A percentile compares a stretch with the other conserved stretches of the same genome.
phyloP scores from a whole-genome alignment of 2,888 invertebrate genomes.

The Dascillus cervinus region DNA sequence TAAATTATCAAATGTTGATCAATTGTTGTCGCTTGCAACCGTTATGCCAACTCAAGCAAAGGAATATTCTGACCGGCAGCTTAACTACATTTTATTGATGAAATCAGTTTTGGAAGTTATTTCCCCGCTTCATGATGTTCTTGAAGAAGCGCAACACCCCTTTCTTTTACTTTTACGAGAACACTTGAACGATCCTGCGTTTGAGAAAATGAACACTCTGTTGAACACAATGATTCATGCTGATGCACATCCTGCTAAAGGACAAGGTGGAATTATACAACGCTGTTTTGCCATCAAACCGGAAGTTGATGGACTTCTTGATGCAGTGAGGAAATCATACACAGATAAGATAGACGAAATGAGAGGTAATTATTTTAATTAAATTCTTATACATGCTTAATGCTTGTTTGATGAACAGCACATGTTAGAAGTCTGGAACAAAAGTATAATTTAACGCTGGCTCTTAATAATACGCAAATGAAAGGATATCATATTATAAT shows the following conservation, averaged over 20 bases:
- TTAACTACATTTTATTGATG: slow-evolving; percentile 68
- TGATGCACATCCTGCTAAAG: slow-evolving; percentile 49
- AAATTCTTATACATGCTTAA: slow-evolving; percentile 30
- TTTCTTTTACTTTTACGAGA: slow-evolving; percentile 27
- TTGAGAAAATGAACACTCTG: slow-evolving; percentile 25
- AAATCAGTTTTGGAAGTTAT: slow-evolving; percentile 71
- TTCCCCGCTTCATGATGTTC: slow-evolving; percentile 51
- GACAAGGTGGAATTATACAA: slow-evolving; percentile 50
- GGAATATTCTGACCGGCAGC: slow-evolving; percentile 60
- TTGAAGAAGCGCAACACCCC: slow-evolving; percentile 24
- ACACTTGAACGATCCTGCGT: slow-evolving; percentile 24
- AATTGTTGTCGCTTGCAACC: slow-evolving; percentile 57
- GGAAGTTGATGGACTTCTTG: slow-evolving; percentile 69
- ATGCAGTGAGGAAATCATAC: slow-evolving; percentile 76
- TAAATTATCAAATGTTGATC: slow-evolving; percentile 71
- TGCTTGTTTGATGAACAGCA: slow-evolving; percentile 50
- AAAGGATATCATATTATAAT: slow-evolving; percentile 76
- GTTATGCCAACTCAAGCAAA: slow-evolving; percentile 44
- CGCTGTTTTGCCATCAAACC: slow-evolving; percentile 72
- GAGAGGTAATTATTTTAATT: slow-evolving; percentile 42
- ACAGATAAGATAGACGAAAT: slow-evolving; percentile 80
- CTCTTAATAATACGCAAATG: slow-evolving; percentile 58
- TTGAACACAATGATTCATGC: slow-evolving; percentile 48
- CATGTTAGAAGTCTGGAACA: slow-evolving; percentile 58
- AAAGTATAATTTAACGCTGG: slow-evolving; percentile 57